Percentiles rank a stretch among this genome's conserved stretches.
Conservation (phyloP, 2,888 invertebrate genomes). For the Parascotia fuliginaria region DNA sequence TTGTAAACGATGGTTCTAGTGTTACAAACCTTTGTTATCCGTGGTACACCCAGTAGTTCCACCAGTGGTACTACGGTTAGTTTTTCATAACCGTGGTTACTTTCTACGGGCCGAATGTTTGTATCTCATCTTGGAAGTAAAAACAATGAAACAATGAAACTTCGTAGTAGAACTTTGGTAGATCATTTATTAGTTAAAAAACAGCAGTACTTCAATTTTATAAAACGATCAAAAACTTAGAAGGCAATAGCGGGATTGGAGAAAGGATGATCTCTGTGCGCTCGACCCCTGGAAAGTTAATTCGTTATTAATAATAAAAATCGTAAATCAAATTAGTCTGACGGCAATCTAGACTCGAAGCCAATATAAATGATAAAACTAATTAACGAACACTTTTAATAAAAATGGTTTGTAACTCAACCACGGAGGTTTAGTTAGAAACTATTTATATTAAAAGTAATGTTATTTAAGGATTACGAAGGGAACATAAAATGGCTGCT, state of each 20-base stretch:
- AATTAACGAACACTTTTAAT: too few species aligned
- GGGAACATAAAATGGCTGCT: not conserved
- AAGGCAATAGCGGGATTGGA: constrained; percentile 51
- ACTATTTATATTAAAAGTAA: not conserved
- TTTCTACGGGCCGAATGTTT: too few species aligned
- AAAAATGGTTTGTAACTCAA: too few species aligned
- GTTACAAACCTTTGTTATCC: too few species aligned
- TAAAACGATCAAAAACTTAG: constrained; percentile 5
- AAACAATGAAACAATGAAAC: too few species aligned
- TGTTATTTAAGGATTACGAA: not conserved
- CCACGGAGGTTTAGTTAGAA: not conserved
- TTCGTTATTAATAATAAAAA: not conserved
- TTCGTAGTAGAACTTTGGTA: too few species aligned
- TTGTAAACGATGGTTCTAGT: too few species aligned
- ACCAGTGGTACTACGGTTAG: too few species aligned
- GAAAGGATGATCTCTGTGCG: constrained; percentile 83
- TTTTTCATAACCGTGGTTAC: too few species aligned
- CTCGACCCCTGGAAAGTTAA: constrained; percentile 64
- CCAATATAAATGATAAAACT: not conserved
- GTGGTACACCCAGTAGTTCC: too few species aligned
- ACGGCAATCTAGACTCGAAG: not conserved
- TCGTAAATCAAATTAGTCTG: not conserved
- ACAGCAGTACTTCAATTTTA: not conserved
- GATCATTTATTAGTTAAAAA: not conserved
- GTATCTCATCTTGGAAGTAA: too few species aligned